Percentiles rank a stretch among this genome's conserved stretches.
phyloP scores from a whole-genome alignment of 2,888 invertebrate species.

The Cistogaster globosa region DNA sequence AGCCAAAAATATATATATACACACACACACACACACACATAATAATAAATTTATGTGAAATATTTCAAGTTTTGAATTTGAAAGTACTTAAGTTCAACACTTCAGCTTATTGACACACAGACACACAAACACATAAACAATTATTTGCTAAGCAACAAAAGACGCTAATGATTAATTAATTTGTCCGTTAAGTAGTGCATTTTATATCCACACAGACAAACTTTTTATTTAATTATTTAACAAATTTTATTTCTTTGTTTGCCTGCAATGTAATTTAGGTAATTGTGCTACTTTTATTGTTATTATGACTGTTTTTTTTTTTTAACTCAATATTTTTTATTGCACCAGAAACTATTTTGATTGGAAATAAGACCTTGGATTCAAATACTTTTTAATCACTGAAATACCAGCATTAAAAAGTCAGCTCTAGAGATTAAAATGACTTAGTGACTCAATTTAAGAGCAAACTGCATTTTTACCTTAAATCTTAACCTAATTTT shows the following conservation, averaged over 20 bases:
- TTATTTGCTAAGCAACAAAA: conserved; percentile 34
- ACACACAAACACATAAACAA: background rate
- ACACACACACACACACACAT: background rate
- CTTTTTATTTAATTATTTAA: conserved; percentile 48
- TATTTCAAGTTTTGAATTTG: background rate
- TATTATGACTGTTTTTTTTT: conserved; percentile 6
- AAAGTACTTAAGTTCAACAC: too few relatives aligned
- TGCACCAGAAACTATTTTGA: conserved; percentile 30
- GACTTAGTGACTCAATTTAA: conserved; percentile 63
- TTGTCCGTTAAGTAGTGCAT: conserved; percentile 64
- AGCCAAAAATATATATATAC: background rate
- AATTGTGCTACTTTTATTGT: conserved; percentile 44
- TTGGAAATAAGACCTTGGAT: conserved; percentile 57
- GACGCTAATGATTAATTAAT: conserved; percentile 60
- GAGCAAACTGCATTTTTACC: conserved; percentile 4
- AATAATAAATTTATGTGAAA: too few relatives aligned
- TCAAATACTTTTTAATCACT: conserved; percentile 6
- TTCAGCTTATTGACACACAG: background rate
- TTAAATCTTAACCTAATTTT: conserved; percentile 57
- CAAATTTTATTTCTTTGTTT: conserved; percentile 28
- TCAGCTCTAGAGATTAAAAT: conserved; percentile 55
- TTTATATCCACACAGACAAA: conserved; percentile 26
- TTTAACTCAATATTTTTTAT: conserved; percentile 19
- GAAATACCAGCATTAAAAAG: conserved; percentile 21
- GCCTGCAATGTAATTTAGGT: conserved; percentile 45